Evolutionary conservation across 2,888 invertebrate species (phyloP), one percentile per base, ranked within the genome.

Genomic region (Malachius bipustulatus): DNA sequence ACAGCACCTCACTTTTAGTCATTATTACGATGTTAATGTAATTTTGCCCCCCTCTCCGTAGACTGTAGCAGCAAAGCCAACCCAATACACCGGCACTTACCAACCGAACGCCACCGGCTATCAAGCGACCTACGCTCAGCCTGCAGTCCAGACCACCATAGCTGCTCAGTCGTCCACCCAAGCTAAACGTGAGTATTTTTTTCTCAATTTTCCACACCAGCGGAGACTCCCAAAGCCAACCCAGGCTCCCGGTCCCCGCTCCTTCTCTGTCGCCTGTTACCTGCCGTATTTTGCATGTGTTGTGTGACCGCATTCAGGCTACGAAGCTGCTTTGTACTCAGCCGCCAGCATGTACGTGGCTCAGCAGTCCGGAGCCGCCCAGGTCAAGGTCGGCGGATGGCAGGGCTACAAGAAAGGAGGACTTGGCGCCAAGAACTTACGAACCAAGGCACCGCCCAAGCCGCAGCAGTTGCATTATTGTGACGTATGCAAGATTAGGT

Each of bases 401-500:
- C 73, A 73, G 55, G 72, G 71, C 28, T 77, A 75, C 58, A 71
- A 73, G 46, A 69, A 75, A 40, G 57, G 57, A 35, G 67, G 73
- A 45, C 64, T 70, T 35, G 74, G 73, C 41, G 67, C 67, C 27
- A 73, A 74, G 58, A 66, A 70, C 53, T 74, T 77, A 57, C 69
- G 78, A 32, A 73, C 76, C 42, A 84, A 83, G 64, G 81, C 79
- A 15, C 83, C 88, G 37, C 88, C 89, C 11, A 87, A 89, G 54
- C 85, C 89, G 16, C 89, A 90, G 59, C 89, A 91, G 58, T 69
- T 96, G 45, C 94, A 94, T 64, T 98, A 96, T 65, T 98, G 97
- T 62, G 96, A 98, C 63, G 91, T 96, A 9, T 98, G 98, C 66
- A 96, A 97, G 65, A 96, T 97, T 55, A 94, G 93, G 56, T 96